Evolutionary conservation across 2,113 vertebrate genomes (phyloP).

Genomic region (Pseudopodoces humilis): DNA sequence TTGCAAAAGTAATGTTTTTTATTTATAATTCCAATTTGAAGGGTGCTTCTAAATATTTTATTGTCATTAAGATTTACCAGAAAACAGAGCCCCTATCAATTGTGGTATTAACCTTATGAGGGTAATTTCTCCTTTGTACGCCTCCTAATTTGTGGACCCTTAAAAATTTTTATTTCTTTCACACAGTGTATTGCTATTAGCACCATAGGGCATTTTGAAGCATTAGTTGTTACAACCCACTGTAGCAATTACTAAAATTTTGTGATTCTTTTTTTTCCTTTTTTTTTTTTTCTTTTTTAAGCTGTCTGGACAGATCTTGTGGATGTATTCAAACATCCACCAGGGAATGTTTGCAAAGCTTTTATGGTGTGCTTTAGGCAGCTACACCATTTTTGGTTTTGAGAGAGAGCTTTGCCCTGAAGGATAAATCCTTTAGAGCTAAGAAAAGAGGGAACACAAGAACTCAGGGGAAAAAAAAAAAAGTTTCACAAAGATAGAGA

Average conservation of each 20-base stretch:
- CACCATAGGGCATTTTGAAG: not conserved
- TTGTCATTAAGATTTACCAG: not conserved
- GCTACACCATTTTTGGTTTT: constrained; percentile 43
- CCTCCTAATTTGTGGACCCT: not conserved
- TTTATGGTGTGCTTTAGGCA: constrained; percentile 59
- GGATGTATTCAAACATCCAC: constrained; percentile 40
- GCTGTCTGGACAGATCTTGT: constrained; percentile 13
- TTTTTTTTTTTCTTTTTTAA: not conserved
- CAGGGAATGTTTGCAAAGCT: constrained; percentile 49
- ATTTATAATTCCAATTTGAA: not conserved
- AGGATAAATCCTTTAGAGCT: constrained; percentile 69
- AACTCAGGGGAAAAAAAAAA: constrained; percentile 11
- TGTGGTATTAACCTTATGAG: not conserved
- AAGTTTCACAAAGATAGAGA: constrained; percentile 44
- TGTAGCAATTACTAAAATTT: constrained; percentile 33
- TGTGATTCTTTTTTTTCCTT: not conserved
- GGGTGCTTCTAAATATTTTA: not conserved
- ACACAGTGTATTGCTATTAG: not conserved
- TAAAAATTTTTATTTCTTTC: not conserved
- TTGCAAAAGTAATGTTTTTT: not conserved
- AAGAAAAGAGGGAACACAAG: constrained; percentile 65
- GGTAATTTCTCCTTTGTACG: not conserved
- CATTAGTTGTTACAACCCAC: not conserved
- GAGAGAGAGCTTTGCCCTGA: constrained; percentile 60
- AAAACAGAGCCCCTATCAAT: not conserved